phyloP scores from a whole-genome alignment of 2,113 vertebrate genomes.

The Bubo blakistoni region DNA sequence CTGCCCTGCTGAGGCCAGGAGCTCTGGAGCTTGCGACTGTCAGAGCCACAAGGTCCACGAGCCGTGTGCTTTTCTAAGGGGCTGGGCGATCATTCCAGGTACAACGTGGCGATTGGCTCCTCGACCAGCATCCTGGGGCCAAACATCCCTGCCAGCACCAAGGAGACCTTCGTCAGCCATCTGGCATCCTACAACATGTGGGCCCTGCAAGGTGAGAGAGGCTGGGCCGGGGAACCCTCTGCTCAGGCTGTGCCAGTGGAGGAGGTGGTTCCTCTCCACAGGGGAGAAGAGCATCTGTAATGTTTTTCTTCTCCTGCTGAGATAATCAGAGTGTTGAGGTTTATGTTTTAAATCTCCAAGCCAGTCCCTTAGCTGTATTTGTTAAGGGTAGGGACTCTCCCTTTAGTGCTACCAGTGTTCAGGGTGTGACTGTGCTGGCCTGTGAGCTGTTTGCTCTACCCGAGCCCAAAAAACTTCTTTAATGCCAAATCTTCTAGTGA shows the following conservation, averaged over 20 bases:
- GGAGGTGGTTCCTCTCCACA: rapidly evolving
- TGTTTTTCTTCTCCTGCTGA: background rate
- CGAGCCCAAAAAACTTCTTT: background rate
- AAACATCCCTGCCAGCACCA: slow-evolving; percentile 84
- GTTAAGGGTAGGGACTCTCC: background rate
- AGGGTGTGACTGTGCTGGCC: background rate
- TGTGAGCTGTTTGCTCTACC: background rate
- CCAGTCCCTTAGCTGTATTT: background rate
- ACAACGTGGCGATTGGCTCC: slow-evolving; percentile 85
- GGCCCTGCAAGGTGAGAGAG: slow-evolving; percentile 86
- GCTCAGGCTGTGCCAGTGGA: background rate
- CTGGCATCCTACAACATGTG: slow-evolving; percentile 91
- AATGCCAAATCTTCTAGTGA: background rate
- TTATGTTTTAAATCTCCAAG: background rate
- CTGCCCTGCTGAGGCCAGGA: background rate
- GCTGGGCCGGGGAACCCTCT: rapidly evolving
- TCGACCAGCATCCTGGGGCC: slow-evolving; percentile 92
- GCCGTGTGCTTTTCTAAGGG: background rate
- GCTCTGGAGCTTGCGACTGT: background rate
- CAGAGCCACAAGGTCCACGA: background rate
- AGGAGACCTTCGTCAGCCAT: slow-evolving; percentile 84
- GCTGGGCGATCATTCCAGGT: slow-evolving; percentile 69
- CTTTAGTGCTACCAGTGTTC: background rate
- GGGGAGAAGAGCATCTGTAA: background rate
- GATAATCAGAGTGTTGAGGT: background rate